Percentiles rank a stretch among this genome's conserved stretches.
Conservation (phyloP, 1,140 invertebrate species). For the Chlorops oryzae region DNA sequence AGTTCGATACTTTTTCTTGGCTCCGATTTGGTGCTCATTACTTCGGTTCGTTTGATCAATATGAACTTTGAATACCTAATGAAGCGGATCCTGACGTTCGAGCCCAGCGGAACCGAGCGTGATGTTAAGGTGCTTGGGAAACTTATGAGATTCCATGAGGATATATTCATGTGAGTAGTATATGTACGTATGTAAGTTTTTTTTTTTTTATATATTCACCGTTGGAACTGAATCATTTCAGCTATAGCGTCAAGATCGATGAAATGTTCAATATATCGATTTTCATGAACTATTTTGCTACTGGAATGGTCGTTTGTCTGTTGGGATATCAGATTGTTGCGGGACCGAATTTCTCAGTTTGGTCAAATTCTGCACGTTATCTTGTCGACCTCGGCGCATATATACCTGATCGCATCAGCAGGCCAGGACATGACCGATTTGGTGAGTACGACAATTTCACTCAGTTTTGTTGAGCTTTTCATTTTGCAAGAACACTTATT, state of each 20-base stretch:
- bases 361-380: conserved; percentile 4
- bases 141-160: conserved; percentile 3
- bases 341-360: not conserved
- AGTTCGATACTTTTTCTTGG: conserved; percentile 4
- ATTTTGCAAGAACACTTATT: too few relatives aligned
- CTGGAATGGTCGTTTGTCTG: conserved; percentile 4
- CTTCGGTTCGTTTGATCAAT: conserved; percentile 4
- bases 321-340: conserved; percentile 2
- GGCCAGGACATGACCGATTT: conserved; percentile 2
- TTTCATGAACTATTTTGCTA: conserved; percentile 5
- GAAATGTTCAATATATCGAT: conserved; percentile 2
- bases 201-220: not conserved
- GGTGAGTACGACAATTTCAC: too few relatives aligned
- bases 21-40: conserved; percentile 4
- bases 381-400: not conserved
- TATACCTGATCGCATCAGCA: conserved; percentile 3
- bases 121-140: not conserved
- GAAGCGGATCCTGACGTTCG: not conserved
- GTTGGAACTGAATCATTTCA: not conserved
- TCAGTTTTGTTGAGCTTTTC: too few relatives aligned
- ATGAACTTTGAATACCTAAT: conserved; percentile 10
- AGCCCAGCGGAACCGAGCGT: conserved; percentile 2
- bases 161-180: conserved; percentile 7
- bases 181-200: not conserved
- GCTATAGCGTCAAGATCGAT: conserved; percentile 2